Conservation (phyloP, 2,113 vertebrate genomes). For the Serranochromis macrocephalus region DNA sequence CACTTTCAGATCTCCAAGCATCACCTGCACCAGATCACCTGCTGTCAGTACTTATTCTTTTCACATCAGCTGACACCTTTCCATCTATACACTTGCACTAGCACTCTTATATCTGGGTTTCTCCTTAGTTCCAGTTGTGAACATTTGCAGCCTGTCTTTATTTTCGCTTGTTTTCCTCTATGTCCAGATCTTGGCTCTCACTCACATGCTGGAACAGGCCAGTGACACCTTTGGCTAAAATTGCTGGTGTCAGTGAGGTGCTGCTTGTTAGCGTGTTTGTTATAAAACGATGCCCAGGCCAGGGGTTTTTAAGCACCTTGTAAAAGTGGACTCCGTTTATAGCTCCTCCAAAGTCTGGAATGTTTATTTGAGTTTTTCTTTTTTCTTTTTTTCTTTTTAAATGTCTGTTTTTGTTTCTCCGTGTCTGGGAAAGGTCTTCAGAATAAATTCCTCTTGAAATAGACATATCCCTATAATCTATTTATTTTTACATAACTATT, state of each 20-base stretch:
- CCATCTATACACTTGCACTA: not conserved
- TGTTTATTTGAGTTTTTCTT: not conserved
- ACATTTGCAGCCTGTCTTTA: not conserved
- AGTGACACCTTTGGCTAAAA: not conserved
- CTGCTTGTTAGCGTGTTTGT: not conserved
- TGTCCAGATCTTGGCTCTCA: not conserved
- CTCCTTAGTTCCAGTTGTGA: not conserved
- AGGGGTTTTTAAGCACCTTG: constrained; percentile 12
- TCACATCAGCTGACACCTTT: not conserved
- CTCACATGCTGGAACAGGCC: not conserved
- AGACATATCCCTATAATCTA: not conserved
- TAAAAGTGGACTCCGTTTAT: constrained; percentile 28
- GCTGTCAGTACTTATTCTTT: not conserved
- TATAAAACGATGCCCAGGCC: not conserved
- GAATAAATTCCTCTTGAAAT: constrained; percentile 46
- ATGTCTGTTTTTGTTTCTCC: constrained; percentile 34
- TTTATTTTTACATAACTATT: constrained; percentile 16
- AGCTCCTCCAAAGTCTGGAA: constrained; percentile 33
- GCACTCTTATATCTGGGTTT: not conserved
- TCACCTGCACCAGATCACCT: not conserved
- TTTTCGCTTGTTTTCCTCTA: not conserved
- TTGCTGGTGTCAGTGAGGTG: not conserved
- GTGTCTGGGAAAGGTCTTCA: constrained; percentile 35
- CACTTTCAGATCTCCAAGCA: not conserved
- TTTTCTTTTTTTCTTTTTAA: not conserved